Evolutionary conservation across 2,113 vertebrate genomes (phyloP), one percentile per base, ranked within the genome.

Genomic region (Microtus pennsylvanicus): DNA sequence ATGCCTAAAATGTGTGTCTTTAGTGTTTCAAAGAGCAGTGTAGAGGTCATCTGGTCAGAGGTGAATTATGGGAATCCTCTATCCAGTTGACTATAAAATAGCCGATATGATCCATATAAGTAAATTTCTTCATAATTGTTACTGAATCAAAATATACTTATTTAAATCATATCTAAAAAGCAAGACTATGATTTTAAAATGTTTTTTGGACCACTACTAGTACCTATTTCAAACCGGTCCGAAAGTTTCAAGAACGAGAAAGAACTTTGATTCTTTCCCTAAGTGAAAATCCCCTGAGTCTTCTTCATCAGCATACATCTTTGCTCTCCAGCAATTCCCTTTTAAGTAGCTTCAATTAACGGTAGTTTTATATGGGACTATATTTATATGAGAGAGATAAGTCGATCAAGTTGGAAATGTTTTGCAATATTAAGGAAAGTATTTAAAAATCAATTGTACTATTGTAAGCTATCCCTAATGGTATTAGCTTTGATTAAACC

Each of bases 401-500:
- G 83, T 82, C 0, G 2, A 95, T 95, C 52, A 19, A 93, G 52
- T 90, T 92, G 61, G 72, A 94, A 94, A 85, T 91, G 80, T 97
- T 97, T 96, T 96, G 42, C 92, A 90, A 94, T 97, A 95, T 94
- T 93, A 97, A 97, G 86, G 45, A 45, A 65, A 92, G 80, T 86
- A 21, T 92, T 63, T 97, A 96, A 97, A 96, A 97, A 97, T 97
- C 98, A 97, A 78, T 93, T 94, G 55, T 91, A 76, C 92, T 74
- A n/a, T 90, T 42, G 4, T 95, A 93, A 94, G 63, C 89, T 91
- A 50, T 95, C 82, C 77, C 83, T 93, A 87, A 61, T 95, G 91
- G 96, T 95, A 87, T 91, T 96, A 96, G 78, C 69, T 95, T 98
- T 97, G 96, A 97, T 94, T 97, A 97, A 97, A 93, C 75, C 83